A percentile compares a stretch with the other conserved stretches of the same genome.
Evolutionary conservation across 1,140 invertebrate species (phyloP).

Genomic region (Phortica variegata): DNA sequence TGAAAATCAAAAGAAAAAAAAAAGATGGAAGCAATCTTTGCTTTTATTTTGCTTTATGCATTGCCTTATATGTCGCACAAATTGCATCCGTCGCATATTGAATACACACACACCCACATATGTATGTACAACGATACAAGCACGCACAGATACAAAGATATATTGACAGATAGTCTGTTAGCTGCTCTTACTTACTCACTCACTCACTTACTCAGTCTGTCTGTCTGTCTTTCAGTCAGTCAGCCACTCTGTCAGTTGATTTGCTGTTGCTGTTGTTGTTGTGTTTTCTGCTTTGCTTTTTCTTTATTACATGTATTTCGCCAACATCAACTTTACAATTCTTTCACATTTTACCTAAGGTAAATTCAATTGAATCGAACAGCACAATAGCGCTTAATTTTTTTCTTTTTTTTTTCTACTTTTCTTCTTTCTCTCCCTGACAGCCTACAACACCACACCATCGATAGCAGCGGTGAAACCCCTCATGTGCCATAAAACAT

Average conservation of each 20-base stretch:
- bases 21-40: too few relatives aligned
- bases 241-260: slow-evolving; percentile 20
- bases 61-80: too few relatives aligned
- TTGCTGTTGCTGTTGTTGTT: slow-evolving; percentile 37
- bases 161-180: slow-evolving; percentile 1
- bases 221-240: background rate
- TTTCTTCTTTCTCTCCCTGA: too few relatives aligned
- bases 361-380: slow-evolving; percentile 45
- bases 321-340: slow-evolving; percentile 13
- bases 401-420: slow-evolving; percentile 13
- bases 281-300: slow-evolving; percentile 12
- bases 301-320: slow-evolving; percentile 20
- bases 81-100: background rate
- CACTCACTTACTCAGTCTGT: slow-evolving; percentile 1
- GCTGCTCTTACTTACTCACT: slow-evolving; percentile 27
- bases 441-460: too few relatives aligned
- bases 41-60: slow-evolving; percentile 4
- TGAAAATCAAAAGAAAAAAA: slow-evolving; percentile 27
- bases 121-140: background rate
- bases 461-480: too few relatives aligned
- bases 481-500: too few relatives aligned
- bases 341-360: slow-evolving; percentile 18
- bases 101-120: background rate
- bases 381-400: slow-evolving; percentile 45
- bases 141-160: background rate